phyloP scores from a whole-genome alignment of 1,140 invertebrate species.

The Schlechtendalia chinensis region DNA sequence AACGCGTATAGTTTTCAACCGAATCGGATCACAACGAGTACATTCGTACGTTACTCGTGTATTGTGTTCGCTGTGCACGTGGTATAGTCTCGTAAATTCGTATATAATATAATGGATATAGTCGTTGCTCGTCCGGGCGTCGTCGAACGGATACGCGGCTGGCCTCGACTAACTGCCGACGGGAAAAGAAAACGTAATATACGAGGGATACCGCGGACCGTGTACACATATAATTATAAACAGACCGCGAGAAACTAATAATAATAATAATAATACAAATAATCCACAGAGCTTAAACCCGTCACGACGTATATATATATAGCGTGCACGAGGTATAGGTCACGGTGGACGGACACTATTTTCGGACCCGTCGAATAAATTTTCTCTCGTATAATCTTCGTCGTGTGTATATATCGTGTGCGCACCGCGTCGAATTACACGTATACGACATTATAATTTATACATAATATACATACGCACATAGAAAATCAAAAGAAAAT shows the following conservation, averaged over 20 bases:
- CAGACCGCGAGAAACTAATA: neutral
- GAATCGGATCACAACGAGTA: no score
- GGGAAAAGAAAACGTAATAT: no score
- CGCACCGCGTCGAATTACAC: neutral
- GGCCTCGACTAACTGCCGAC: neutral
- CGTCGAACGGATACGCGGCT: neutral
- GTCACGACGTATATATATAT: no score
- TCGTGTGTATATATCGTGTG: constrained; percentile 2
- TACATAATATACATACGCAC: no score
- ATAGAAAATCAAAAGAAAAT: no score
- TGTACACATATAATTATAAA: neutral
- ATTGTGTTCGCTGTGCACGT: no score
- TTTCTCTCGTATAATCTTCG: constrained; percentile 19
- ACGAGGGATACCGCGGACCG: neutral
- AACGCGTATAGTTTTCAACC: no score
- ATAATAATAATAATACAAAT: constrained; percentile 11
- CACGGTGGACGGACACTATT: constrained; percentile 3
- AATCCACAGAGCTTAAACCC: constrained; percentile 4
- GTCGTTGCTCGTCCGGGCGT: neutral
- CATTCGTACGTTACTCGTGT: no score
- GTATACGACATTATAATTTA: no score
- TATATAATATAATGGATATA: neutral
- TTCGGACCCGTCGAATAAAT: constrained; percentile 14
- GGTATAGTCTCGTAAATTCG: neutral
- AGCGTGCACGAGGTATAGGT: no score